Base-by-base conservation (phyloP, 2,888 invertebrate species). In the Nomada ferruginata region DNA sequence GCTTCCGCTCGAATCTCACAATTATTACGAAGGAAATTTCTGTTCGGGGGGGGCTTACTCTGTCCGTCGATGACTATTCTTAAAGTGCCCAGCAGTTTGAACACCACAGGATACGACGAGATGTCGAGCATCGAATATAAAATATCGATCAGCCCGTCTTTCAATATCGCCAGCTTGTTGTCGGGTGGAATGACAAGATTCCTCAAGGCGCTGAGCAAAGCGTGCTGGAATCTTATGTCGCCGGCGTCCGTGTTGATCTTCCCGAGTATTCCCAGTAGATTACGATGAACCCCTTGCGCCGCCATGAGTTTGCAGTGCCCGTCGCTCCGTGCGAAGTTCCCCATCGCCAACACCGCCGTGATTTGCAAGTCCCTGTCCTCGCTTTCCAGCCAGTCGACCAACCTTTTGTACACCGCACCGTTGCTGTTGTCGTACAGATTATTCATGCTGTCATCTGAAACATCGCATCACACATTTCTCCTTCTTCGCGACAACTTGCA, bases 241-340 rank as follows among this genome's bases (percentile, higher is more conserved):
- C 89, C 89, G 26, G 83, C 83, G 53, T 80, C 84, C 11, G 65
- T 84, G 59, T 87, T 85, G 70, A 92, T 91, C 50, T 83, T 92
- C 57, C 92, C 92, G 5, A 95, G 87, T 9, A 95, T 89, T n/a
- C 90, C 90, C 44, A 95, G 86, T 23, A 95, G 90, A 90, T 96
- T 96, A 89, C 96, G 96, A 91, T 96, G 96, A 65, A 98, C 96
- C 47, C 97, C 96, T 87, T 96, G 95, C 72, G 96, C 95, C 89
- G 98, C 97, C 96, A 98, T 97, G 82, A 96, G 95, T 66, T 96
- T 95, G 92, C 98, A 98, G 92, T 98, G 97, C 57, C 95, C 95
- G 91, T 98, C 98, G 86, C 97, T 97, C 60, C 98, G 95, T 0
- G 98, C 98, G 94, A 98, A 98, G 94, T 98, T 98, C 1, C 98